Percentiles rank a stretch among this genome's conserved stretches.
phyloP scores from a whole-genome alignment of 2,797 vertebrate species.

The Microctenopoma lineatum region DNA sequence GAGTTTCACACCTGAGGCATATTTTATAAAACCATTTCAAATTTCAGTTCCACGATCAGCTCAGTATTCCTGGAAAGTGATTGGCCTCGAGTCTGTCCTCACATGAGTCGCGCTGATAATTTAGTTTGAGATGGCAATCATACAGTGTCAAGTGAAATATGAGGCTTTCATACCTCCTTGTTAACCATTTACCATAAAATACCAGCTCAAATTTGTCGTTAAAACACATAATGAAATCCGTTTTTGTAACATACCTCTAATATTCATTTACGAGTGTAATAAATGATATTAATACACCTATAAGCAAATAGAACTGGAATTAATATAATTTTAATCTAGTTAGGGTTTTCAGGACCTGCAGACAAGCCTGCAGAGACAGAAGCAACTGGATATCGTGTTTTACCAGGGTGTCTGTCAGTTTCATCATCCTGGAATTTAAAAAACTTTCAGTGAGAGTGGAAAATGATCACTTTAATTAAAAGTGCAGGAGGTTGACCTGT shows the following conservation, averaged over 20 bases:
- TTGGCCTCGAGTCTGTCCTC: constrained; percentile 10
- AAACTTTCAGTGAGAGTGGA: constrained; percentile 9
- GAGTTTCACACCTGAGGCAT: constrained; percentile 33
- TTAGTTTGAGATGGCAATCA: neutral
- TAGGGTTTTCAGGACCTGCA: constrained; percentile 20
- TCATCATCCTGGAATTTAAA: constrained; percentile 46
- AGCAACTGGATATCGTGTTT: constrained; percentile 51
- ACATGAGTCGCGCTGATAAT: neutral
- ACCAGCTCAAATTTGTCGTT: constrained; percentile 12
- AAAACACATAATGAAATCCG: constrained; percentile 27
- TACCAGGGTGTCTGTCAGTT: constrained; percentile 51
- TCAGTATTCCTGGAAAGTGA: constrained; percentile 23
- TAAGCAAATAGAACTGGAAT: constrained; percentile 19
- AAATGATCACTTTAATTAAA: constrained; percentile 37
- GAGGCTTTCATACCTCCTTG: neutral
- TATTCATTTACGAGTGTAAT: constrained; percentile 37
- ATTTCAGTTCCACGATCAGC: constrained; percentile 11
- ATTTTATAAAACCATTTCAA: constrained; percentile 44
- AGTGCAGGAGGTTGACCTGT: constrained; percentile 25
- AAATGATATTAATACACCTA: constrained; percentile 28
- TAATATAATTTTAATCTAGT: constrained; percentile 29
- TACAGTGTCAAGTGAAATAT: neutral
- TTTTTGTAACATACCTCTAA: constrained; percentile 23
- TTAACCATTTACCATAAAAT: constrained; percentile 4
- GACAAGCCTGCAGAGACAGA: constrained; percentile 9